Percentiles rank a stretch among this genome's conserved stretches.
Conservation (phyloP, 1,140 invertebrate species). For the Antheraea pernyi region DNA sequence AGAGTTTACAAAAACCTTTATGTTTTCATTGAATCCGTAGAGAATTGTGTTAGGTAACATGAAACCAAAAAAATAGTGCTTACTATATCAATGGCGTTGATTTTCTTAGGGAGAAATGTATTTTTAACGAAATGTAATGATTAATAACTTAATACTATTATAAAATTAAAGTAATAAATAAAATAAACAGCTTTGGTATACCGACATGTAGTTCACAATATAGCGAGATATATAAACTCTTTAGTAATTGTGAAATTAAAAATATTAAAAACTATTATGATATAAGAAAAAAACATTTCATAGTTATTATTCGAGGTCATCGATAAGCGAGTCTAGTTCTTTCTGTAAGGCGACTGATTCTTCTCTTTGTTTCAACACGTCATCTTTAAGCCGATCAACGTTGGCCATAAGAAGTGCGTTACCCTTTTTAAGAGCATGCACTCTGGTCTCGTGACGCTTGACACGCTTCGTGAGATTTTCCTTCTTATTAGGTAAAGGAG, state of each 20-base stretch:
- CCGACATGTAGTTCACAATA: neutral
- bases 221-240: neutral
- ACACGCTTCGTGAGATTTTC: constrained; percentile 81
- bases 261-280: neutral
- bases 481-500: constrained; percentile 82
- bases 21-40: too few relatives aligned
- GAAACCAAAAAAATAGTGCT: neutral
- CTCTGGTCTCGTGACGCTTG: constrained; percentile 87
- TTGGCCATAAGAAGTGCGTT: constrained; percentile 92
- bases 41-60: too few relatives aligned
- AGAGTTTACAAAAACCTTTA: too few relatives aligned
- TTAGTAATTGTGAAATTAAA: neutral
- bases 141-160: neutral
- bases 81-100: neutral
- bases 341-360: constrained; percentile 87
- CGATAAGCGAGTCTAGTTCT: constrained; percentile 89
- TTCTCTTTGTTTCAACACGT: constrained; percentile 89
- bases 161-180: neutral
- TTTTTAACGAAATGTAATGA: neutral
- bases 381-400: constrained; percentile 91
- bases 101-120: neutral
- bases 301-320: constrained; percentile 80
- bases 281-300: neutral
- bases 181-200: constrained; percentile 1
- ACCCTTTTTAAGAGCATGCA: constrained; percentile 90